A percentile compares a stretch with the other conserved stretches of the same genome.
Conservation (phyloP, 1,140 invertebrate species). For the Whitmania pigra region DNA sequence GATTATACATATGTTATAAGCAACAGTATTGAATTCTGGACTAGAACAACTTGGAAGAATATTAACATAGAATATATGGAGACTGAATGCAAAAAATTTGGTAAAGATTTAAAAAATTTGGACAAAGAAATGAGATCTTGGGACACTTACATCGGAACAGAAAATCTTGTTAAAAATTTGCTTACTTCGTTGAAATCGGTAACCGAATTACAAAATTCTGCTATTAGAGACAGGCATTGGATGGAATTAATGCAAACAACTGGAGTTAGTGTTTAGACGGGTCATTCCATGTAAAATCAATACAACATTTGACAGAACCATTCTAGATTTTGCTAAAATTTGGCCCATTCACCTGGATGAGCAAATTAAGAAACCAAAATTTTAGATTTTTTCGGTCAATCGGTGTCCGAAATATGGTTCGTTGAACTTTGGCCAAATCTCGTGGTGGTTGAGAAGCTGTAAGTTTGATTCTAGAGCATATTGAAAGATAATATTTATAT, state of each 20-base stretch:
- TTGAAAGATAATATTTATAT: too few relatives aligned
- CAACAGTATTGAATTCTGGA: slow-evolving; percentile 89
- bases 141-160: slow-evolving; percentile 59
- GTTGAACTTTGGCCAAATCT: too few relatives aligned
- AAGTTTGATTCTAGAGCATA: too few relatives aligned
- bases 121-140: slow-evolving; percentile 77
- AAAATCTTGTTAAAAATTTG: slow-evolving; percentile 43
- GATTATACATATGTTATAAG: slow-evolving; percentile 81
- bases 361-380: too few relatives aligned
- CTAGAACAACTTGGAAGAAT: slow-evolving; percentile 84
- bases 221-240: slow-evolving; percentile 89
- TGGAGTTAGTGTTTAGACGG: slow-evolving; percentile 61
- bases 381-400: too few relatives aligned
- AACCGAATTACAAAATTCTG: slow-evolving; percentile 87
- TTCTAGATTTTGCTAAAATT: too few relatives aligned
- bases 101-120: slow-evolving; percentile 43
- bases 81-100: slow-evolving; percentile 92
- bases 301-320: too few relatives aligned
- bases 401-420: too few relatives aligned
- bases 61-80: slow-evolving; percentile 97
- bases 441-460: too few relatives aligned
- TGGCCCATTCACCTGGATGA: too few relatives aligned
- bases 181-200: slow-evolving; percentile 55
- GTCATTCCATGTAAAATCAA: too few relatives aligned
- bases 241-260: slow-evolving; percentile 89